Conservation (phyloP, 2,888 invertebrate species). For the Drosophila cyrtoloma region DNA sequence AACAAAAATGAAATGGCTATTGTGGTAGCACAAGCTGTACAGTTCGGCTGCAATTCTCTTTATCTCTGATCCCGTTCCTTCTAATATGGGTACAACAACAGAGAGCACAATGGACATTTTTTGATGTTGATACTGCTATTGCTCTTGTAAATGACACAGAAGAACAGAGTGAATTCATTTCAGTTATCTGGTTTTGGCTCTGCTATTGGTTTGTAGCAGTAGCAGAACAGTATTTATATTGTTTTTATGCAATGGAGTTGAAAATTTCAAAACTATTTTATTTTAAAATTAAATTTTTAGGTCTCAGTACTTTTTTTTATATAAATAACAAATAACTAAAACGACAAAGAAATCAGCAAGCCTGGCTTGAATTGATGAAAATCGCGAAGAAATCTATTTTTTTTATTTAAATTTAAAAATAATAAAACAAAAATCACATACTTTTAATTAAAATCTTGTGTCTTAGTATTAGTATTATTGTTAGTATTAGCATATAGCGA, state of each 20-base stretch:
- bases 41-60: no score
- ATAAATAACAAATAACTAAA: neutral
- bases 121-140: no score
- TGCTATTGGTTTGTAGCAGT: neutral
- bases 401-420: neutral
- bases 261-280: neutral
- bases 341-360: neutral
- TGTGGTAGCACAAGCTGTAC: no score
- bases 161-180: no score
- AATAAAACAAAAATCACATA: neutral
- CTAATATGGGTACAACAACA: no score
- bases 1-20: no score
- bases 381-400: neutral
- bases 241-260: neutral
- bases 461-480: neutral
- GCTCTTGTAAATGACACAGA: no score
- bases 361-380: neutral
- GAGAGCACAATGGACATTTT: no score
- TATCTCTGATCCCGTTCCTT: no score
- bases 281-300: neutral
- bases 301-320: neutral
- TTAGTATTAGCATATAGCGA: no score
- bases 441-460: neutral
- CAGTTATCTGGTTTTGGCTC: neutral
- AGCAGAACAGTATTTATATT: neutral